Percentiles rank a stretch among this genome's conserved stretches.
phyloP scores from a whole-genome alignment of 2,113 vertebrate species.

The Tetrao urogallus region DNA sequence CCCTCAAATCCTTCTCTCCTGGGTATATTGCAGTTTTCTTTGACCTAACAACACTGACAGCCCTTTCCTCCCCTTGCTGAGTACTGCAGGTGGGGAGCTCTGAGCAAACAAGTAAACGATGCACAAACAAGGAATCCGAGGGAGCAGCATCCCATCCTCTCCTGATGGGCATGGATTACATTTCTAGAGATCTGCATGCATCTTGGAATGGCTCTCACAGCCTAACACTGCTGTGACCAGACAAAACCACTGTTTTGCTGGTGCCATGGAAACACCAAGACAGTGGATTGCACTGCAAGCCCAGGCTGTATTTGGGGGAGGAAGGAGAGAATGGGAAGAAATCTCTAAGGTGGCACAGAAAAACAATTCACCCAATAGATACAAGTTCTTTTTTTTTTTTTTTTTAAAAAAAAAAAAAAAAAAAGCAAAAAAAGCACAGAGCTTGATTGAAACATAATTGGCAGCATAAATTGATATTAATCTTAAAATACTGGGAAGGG shows the following conservation, averaged over 20 bases:
- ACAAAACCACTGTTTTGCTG: conserved; percentile 64
- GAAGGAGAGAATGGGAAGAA: not conserved
- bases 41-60: not conserved
- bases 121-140: not conserved
- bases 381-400: not conserved
- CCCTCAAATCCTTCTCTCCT: not conserved
- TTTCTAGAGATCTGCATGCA: not conserved
- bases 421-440: not conserved
- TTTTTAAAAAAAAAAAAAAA: no score
- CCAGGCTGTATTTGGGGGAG: not conserved
- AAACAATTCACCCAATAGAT: not conserved
- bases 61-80: not conserved
- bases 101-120: not conserved
- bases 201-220: conserved; percentile 36
- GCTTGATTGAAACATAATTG: not conserved
- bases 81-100: not conserved
- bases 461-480: not conserved
- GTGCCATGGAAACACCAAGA: conserved; percentile 69
- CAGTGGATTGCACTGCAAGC: not conserved
- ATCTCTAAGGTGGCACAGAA: conserved; percentile 11
- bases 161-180: not conserved
- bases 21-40: not conserved
- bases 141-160: not conserved
- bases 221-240: conserved; percentile 25
- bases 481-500: not conserved